Percentiles rank a stretch among this genome's conserved stretches.
phyloP scores from a whole-genome alignment of 2,888 invertebrate species.

The Rutpela maculata region DNA sequence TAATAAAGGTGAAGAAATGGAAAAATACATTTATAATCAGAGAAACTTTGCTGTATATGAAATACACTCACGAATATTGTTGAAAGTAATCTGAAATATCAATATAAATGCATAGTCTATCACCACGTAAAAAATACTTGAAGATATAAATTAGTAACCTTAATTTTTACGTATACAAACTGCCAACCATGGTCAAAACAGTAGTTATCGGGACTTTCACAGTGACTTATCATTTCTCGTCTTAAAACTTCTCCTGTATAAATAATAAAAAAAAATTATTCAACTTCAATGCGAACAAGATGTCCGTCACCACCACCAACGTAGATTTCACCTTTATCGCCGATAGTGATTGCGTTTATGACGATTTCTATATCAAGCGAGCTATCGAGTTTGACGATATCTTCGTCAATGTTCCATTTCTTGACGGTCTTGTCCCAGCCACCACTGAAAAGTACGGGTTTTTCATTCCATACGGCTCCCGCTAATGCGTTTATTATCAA shows the following conservation, averaged over 20 bases:
- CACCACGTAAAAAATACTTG: background rate
- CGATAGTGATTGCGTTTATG: slow-evolving; percentile 62
- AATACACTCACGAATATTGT: too few relatives aligned
- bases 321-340: slow-evolving; percentile 72
- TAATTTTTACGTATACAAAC: background rate
- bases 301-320: slow-evolving; percentile 78
- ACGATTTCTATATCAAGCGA: slow-evolving; percentile 63
- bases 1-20: too few relatives aligned
- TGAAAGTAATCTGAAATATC: background rate
- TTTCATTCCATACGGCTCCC: slow-evolving; percentile 64
- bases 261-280: slow-evolving; percentile 33
- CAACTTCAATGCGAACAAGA: slow-evolving; percentile 66
- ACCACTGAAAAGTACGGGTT: slow-evolving; percentile 70
- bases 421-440: slow-evolving; percentile 75
- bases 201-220: background rate
- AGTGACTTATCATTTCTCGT: background rate
- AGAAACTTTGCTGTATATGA: too few relatives aligned
- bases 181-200: background rate
- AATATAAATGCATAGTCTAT: background rate
- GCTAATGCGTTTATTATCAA: slow-evolving; percentile 74
- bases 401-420: slow-evolving; percentile 70
- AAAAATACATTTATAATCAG: too few relatives aligned
- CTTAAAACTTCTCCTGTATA: background rate
- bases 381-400: slow-evolving; percentile 56
- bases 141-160: too few relatives aligned